Percentiles rank a stretch among this genome's conserved stretches.
phyloP scores from a whole-genome alignment of 2,888 invertebrate genomes.

The Agrenia bidenticulata region DNA sequence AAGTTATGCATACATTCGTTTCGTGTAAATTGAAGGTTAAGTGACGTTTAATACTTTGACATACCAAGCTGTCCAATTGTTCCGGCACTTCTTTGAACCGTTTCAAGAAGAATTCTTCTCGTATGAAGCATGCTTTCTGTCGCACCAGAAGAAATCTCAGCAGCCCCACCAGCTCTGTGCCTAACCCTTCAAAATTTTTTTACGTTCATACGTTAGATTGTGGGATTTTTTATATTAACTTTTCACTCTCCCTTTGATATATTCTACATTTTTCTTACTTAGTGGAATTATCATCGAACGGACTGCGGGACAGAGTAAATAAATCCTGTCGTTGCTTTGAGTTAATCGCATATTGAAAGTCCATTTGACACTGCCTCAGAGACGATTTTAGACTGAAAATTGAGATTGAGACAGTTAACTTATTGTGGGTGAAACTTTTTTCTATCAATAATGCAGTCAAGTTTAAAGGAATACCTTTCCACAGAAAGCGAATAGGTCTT shows the following conservation, averaged over 20 bases:
- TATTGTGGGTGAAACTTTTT: too few relatives aligned
- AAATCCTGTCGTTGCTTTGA: conserved; percentile 35
- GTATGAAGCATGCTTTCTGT: conserved; percentile 85
- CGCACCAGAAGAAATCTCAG: conserved; percentile 71
- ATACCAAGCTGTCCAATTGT: conserved; percentile 75
- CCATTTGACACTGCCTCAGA: conserved; percentile 78
- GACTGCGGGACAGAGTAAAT: conserved; percentile 30
- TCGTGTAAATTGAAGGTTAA: background rate
- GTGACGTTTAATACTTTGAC: conserved; percentile 53
- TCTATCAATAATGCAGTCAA: too few relatives aligned
- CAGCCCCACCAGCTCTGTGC: conserved; percentile 23
- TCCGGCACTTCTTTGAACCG: conserved; percentile 80
- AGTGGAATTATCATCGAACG: conserved; percentile 24
- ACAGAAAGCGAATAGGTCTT: conserved; percentile 36
- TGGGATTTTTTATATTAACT: too few relatives aligned
- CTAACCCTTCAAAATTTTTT: conserved; percentile 15
- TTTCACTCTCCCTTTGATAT: too few relatives aligned
- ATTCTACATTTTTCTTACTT: too few relatives aligned
- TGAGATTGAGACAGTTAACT: too few relatives aligned
- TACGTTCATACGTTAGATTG: too few relatives aligned
- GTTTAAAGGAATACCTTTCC: conserved; percentile 23
- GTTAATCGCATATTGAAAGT: conserved; percentile 65
- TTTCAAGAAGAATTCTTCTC: conserved; percentile 75
- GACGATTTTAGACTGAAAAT: conserved; percentile 66
- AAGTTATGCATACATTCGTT: background rate